Conservation (phyloP, 2,888 invertebrate species). For the Ennomos quercinarius region DNA sequence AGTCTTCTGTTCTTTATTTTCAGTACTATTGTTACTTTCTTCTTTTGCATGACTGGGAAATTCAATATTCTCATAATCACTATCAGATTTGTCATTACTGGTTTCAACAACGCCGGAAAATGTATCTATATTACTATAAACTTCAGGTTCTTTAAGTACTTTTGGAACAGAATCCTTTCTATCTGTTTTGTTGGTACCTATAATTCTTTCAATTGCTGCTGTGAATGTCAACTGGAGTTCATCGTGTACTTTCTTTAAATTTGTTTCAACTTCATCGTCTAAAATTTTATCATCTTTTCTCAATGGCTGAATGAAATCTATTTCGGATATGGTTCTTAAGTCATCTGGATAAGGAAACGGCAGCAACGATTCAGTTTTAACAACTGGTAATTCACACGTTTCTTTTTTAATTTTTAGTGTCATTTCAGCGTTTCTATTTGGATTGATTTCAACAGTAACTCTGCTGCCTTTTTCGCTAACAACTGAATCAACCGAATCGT, state of each 20-base stretch:
- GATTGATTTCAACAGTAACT: conserved; percentile 30
- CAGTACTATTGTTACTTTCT: conserved; percentile 5
- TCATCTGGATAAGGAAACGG: conserved; percentile 67
- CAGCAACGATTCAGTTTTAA: conserved; percentile 67
- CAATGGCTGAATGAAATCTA: conserved; percentile 44
- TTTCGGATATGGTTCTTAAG: conserved; percentile 44
- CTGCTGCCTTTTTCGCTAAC: conserved; percentile 7
- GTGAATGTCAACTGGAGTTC: conserved; percentile 71
- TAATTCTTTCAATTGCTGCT: conserved; percentile 72
- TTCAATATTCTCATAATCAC: conserved; percentile 16
- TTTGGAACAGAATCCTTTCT: conserved; percentile 41
- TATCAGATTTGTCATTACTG: conserved; percentile 14
- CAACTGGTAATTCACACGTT: conserved; percentile 47
- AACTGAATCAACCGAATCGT: conserved; percentile 19
- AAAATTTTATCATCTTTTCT: conserved; percentile 11
- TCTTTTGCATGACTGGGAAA: conserved; percentile 4
- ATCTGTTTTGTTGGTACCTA: conserved; percentile 52
- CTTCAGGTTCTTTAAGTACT: conserved; percentile 30
- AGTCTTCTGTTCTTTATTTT: conserved; percentile 7
- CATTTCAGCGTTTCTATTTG: conserved; percentile 27
- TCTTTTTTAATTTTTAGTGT: neutral
- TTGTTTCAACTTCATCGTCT: conserved; percentile 60
- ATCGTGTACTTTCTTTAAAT: conserved; percentile 70
- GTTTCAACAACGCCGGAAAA: conserved; percentile 14
- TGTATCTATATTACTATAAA: conserved; percentile 28